phyloP scores from a whole-genome alignment of 2,888 invertebrate species.

The Gibbula magus region DNA sequence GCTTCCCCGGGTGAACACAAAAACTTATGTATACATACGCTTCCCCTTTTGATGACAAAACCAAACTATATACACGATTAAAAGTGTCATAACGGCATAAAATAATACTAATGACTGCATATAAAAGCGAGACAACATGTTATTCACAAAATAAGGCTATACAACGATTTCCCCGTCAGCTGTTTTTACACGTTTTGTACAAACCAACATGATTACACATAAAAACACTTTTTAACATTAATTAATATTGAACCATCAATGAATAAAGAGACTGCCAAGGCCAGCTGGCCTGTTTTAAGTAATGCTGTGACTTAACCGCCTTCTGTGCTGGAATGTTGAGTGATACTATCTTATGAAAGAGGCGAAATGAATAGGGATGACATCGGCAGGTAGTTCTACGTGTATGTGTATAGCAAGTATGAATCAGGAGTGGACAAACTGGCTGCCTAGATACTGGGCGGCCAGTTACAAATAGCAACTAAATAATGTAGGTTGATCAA shows the following conservation, averaged over 20 bases:
- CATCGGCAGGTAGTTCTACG: conserved; percentile 1
- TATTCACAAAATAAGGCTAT: conserved; percentile 23
- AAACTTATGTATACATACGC: neutral
- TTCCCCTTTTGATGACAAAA: neutral
- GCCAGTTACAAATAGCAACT: neutral
- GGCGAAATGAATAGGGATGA: neutral
- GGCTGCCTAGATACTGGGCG: no score
- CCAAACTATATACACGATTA: conserved; percentile 26
- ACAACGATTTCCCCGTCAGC: conserved; percentile 9
- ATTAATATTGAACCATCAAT: no score
- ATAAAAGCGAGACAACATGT: conserved; percentile 25
- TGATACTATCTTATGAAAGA: conserved; percentile 16
- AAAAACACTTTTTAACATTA: conserved; percentile 18
- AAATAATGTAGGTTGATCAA: conserved; percentile 6
- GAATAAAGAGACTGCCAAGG: no score
- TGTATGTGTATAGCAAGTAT: conserved; percentile 5
- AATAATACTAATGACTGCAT: conserved; percentile 26
- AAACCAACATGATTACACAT: conserved; percentile 23
- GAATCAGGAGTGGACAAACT: neutral
- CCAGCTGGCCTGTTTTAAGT: neutral
- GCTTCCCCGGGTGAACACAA: conserved; percentile 1
- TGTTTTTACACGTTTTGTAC: conserved; percentile 14
- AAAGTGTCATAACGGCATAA: conserved; percentile 25
- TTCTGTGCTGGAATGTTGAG: conserved; percentile 15
- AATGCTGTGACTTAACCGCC: conserved; percentile 11